Evolutionary conservation across 2,113 vertebrate genomes (phyloP), one percentile per base, ranked within the genome.

Genomic region (Mohoua ochrocephala): DNA sequence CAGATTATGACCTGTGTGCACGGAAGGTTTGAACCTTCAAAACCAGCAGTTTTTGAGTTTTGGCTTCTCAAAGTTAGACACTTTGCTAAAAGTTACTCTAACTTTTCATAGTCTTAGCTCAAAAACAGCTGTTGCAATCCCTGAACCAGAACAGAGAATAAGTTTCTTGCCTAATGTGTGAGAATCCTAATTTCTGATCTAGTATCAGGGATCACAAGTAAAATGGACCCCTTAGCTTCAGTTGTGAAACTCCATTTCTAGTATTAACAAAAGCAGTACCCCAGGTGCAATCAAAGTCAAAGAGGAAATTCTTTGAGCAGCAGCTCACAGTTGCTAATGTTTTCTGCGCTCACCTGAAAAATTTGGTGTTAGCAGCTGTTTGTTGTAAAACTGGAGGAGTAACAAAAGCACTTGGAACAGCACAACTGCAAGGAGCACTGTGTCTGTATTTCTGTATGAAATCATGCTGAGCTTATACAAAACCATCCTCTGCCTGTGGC

Each of bases 21-120:
- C 1, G 2, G 9, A 26, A 70, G 17, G 11, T 45, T 45, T 84
- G 37, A 77, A 57, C 16, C 24, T 22, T 83, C 50, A 80, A 82
- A 91, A 2, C 0, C 37, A 45, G 45, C 23, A 37, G 80, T 16
- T 96, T 80, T 84, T 94, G 89, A 96, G 54, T 67, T 96, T 35
- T 73, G 76, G 42, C 80, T 84, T 89, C 39, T 74, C 18, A 28
- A 80, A 91, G 93, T 94, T 86, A 84, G 83, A 65, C 10, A 19
- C 86, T 88, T 88, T 64, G 24, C 69, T 35, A 23, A 71, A 91
- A 96, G 71, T 91, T 56, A 84, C 28, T 13, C 30, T 84, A 91
- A 86, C 42, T 94, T 91, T 80, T 91, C 18, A 27, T 3, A 39
- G 74, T 63, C 80, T 56, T 80, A 91, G 74, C 91, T 93, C 84